phyloP scores from a whole-genome alignment of 2,113 vertebrate species.

The Grus americana region DNA sequence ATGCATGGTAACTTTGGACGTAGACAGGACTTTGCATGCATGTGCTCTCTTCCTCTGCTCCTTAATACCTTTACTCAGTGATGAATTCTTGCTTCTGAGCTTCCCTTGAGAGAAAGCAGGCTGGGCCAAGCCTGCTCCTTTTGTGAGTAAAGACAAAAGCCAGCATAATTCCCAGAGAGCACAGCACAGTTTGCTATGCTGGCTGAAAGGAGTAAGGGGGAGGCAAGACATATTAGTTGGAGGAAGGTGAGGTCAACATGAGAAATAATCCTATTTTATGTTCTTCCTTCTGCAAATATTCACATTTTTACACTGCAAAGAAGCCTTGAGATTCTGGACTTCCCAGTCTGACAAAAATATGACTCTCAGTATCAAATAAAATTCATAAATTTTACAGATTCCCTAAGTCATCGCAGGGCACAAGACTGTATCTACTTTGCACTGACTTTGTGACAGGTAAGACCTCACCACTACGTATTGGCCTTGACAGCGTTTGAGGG shows the following conservation, averaged over 20 bases:
- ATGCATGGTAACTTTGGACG: neutral
- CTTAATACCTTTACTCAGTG: neutral
- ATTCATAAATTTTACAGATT: neutral
- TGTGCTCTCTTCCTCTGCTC: neutral
- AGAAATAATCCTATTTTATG: neutral
- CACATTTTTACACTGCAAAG: neutral
- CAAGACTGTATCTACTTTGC: neutral
- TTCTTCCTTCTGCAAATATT: neutral
- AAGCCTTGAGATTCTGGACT: neutral
- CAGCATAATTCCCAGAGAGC: neutral
- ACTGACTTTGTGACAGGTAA: neutral
- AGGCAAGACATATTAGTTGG: neutral
- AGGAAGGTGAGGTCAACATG: neutral
- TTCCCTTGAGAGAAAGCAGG: neutral
- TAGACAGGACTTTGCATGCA: neutral
- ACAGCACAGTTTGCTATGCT: neutral
- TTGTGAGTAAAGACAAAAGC: neutral
- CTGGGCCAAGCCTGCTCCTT: neutral
- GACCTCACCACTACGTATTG: neutral
- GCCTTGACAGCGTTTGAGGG: neutral
- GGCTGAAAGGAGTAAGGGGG: neutral
- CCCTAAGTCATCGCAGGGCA: fast-evolving
- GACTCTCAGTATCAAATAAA: neutral
- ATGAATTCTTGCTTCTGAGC: neutral
- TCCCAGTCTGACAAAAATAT: neutral